Conservation (phyloP, 2,888 invertebrate species). For the Brachynemurus nebulosus region DNA sequence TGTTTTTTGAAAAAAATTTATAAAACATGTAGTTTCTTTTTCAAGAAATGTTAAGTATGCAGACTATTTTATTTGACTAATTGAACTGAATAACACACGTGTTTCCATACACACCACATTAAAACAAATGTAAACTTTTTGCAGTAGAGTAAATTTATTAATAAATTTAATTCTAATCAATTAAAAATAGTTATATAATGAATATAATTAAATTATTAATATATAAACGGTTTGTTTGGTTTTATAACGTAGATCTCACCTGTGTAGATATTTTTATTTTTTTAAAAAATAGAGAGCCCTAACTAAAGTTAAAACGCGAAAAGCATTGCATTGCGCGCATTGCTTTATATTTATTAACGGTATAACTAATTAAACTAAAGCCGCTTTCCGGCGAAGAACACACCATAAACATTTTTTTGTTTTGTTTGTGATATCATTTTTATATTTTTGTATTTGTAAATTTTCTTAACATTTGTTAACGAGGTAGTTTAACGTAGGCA, state of each 20-base stretch:
- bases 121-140: too few relatives aligned
- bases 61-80: too few relatives aligned
- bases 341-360: conserved; percentile 23
- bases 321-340: conserved; percentile 35
- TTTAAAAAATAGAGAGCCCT: conserved; percentile 27
- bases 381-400: conserved; percentile 2
- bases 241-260: conserved; percentile 29
- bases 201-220: conserved; percentile 10
- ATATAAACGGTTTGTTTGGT: conserved; percentile 13
- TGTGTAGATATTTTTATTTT: conserved; percentile 22
- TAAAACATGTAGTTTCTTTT: too few relatives aligned
- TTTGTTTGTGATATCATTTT: background rate
- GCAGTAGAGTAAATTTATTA: too few relatives aligned
- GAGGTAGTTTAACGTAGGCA: background rate
- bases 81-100: too few relatives aligned
- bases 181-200: too few relatives aligned
- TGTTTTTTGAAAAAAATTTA: too few relatives aligned
- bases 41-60: too few relatives aligned
- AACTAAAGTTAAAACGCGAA: conserved; percentile 29
- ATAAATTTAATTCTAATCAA: too few relatives aligned
- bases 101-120: too few relatives aligned
- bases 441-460: background rate
- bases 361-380: conserved; percentile 1
- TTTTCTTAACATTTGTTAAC: background rate
- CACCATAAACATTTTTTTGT: conserved; percentile 2